Percentiles rank a stretch among this genome's conserved stretches.
Evolutionary conservation across 2,113 vertebrate species (phyloP).

Genomic region (Falco punctatus): DNA sequence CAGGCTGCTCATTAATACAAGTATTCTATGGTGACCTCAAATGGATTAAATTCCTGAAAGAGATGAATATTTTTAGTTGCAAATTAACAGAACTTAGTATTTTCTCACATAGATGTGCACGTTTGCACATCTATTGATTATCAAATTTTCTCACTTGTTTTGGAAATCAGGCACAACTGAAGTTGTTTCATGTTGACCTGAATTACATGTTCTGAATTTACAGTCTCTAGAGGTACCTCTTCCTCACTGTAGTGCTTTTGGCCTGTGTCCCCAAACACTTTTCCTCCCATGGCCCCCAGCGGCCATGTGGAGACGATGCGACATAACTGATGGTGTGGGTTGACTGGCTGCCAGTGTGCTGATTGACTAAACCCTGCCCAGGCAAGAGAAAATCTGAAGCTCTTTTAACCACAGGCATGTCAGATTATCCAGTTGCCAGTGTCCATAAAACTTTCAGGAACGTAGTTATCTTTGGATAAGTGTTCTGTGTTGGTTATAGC

Average conservation of each 20-base stretch:
- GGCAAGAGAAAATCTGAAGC: neutral
- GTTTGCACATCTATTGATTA: neutral
- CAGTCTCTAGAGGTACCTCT: neutral
- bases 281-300: neutral
- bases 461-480: neutral
- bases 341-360: neutral
- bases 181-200: neutral
- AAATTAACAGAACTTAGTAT: neutral
- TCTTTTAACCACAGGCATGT: neutral
- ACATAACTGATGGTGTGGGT: neutral
- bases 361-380: neutral
- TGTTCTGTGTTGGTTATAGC: neutral
- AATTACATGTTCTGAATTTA: neutral
- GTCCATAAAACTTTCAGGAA: neutral
- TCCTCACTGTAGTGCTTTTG: neutral
- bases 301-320: neutral
- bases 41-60: neutral
- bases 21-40: neutral
- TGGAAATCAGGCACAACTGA: neutral
- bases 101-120: neutral
- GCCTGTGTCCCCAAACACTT: neutral
- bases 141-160: neutral
- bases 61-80: neutral
- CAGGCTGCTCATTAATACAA: neutral
- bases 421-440: neutral